Evolutionary conservation across 1,140 invertebrate species (phyloP), one percentile per base, ranked within the genome.

Genomic region (Temnothorax curvispinosus): DNA sequence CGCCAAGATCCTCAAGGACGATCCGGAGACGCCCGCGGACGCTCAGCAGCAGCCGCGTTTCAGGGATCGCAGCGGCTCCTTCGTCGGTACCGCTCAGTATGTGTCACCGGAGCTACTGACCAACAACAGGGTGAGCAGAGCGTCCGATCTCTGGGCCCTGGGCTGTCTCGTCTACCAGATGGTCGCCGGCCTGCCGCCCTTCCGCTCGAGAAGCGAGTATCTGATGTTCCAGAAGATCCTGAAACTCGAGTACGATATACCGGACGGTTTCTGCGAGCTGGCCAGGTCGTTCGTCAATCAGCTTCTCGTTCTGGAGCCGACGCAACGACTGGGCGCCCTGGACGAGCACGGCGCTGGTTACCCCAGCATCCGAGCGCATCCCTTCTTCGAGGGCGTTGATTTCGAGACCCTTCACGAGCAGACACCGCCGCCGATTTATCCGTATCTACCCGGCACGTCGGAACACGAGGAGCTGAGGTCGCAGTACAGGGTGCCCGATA

Each of bases 21-120:
- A 96, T 2, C 92, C 93, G 21, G 87, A 92, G 47, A 60, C 9
- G 32, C n/a, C 64, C 11, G 47, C 60, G 56, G 80, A 74, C 52
- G 32, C 47, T 2, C 75, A 92, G 9, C 86, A 91, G 21, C 71
- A 89, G 5, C 62, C 71, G 91, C 95, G 90, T 92, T 94, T 89
- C 87, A 95, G 84, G 92, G 96, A 85, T 93, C 95, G 97, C 72
- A 96, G 96, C 89, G 98, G 98, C 92, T 99, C 99, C 93, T 99
- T 99, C 95, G 99, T 99, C 6, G 99, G 99, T n/a, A 99, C 99
- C 18, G 99, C 99, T 0, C 99, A 99, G 94, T 99, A 99, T 95
- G 99, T 99, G 0, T 99, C 99, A 64, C 99, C 99, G 7, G 99
- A 99, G 95, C 96, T 99, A 18, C 95, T 99, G 3, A 97, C 97